Conservation (phyloP, 2,797 vertebrate genomes). For the Acanthurus tractus region DNA sequence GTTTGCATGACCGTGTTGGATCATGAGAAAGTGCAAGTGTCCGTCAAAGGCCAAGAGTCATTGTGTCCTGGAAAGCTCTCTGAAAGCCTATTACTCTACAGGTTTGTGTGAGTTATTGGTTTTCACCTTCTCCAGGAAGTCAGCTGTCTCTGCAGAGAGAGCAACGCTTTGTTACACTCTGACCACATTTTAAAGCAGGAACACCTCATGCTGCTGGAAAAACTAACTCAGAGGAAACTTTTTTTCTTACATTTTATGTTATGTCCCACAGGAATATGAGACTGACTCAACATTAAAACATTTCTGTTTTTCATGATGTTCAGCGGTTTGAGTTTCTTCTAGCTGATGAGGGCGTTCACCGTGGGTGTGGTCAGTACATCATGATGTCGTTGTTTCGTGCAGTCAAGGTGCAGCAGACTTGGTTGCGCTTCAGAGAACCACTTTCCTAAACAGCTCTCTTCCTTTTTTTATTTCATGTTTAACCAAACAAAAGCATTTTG, state of each 20-base stretch:
- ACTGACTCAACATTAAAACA: no score
- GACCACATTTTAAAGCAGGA: slow-evolving; percentile 26
- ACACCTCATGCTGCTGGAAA: background rate
- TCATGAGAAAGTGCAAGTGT: slow-evolving; percentile 36
- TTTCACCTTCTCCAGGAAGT: slow-evolving; percentile 53
- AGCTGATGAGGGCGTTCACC: no score
- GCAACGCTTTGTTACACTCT: slow-evolving; percentile 25
- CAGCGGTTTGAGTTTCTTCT: no score
- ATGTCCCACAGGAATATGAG: background rate
- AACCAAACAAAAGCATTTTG: no score
- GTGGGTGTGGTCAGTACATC: no score
- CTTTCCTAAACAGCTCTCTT: background rate
- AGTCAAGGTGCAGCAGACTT: no score
- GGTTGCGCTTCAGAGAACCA: no score
- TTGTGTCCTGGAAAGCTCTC: slow-evolving; percentile 54
- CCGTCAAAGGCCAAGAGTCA: slow-evolving; percentile 45
- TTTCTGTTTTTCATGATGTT: no score
- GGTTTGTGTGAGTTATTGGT: slow-evolving; percentile 65
- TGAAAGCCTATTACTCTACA: slow-evolving; percentile 62
- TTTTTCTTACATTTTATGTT: background rate
- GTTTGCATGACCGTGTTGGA: slow-evolving; percentile 12
- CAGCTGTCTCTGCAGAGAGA: slow-evolving; percentile 4
- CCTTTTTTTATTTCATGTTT: no score
- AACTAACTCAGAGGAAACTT: background rate
- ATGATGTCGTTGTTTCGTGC: no score